Base-by-base conservation (phyloP, 2,888 invertebrate genomes). In the Altica lythri region DNA sequence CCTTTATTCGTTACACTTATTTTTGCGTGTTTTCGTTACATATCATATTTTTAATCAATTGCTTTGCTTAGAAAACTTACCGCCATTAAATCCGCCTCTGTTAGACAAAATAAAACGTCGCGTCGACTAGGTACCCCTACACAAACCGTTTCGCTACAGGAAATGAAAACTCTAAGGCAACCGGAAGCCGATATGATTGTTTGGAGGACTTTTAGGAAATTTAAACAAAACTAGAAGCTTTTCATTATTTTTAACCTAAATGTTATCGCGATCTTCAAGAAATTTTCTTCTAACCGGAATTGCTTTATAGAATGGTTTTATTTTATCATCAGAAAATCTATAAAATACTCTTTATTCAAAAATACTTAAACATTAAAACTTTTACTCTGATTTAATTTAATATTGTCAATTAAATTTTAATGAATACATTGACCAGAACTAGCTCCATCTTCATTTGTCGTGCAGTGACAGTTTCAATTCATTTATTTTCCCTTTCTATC, bases 401-500 rank as follows among this genome's bases (percentile, higher is more conserved):
- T n/a, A n/a, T n/a, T n/a, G n/a, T n/a, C n/a, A n/a, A n/a, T n/a
- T n/a, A n/a, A n/a, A n/a, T n/a, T n/a, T n/a, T n/a, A n/a, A n/a
- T 34, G 16, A 34, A 34, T 34, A 34, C 16, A 34, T 34, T n/a
- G n/a, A 34, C 30, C 2, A 2, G 4, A 34, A 34, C 13, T 16
- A 13, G 16, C 34, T 34, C 50, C 45, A 42, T 50, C 49, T 53
- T 38, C 27, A 46, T 42, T 44, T 19, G 34, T 52, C 38, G 14
- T 32, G 30, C 13, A 53, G 47, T 59, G 61, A 63, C 61, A 55
- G 61, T 61, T 61, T 47, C 47, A 38, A 42, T 40, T 55, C 63
- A 63, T 61, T 55, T 55, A 55, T 61, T 55, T 46, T 16, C 16
- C 9, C 54, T 56, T 60, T 62, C 55, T 55, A 55, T 54, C 60